phyloP scores from a whole-genome alignment of 1,140 invertebrate species.

The Drosophila insularis region DNA sequence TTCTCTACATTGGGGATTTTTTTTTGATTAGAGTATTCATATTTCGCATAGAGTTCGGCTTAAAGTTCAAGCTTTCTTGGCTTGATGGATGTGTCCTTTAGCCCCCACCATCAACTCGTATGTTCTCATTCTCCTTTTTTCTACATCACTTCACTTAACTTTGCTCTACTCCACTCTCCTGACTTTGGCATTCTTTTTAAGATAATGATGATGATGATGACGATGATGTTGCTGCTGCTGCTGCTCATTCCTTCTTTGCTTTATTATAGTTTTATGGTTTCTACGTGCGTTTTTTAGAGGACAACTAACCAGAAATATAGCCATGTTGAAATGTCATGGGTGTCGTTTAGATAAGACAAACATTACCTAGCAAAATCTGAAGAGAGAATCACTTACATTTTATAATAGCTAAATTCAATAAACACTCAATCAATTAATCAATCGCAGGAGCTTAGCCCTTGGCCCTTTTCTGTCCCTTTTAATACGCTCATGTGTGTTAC shows the following conservation, averaged over 20 bases:
- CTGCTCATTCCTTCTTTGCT: constrained; percentile 59
- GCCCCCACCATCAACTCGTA: too few species aligned
- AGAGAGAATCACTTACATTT: too few species aligned
- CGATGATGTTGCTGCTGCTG: constrained; percentile 28
- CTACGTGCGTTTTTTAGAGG: constrained; percentile 54
- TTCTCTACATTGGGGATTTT: too few species aligned
- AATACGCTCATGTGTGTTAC: too few species aligned
- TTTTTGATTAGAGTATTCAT: background rate
- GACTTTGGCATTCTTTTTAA: background rate
- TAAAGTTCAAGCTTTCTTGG: background rate
- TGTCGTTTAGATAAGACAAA: background rate
- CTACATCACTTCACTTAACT: constrained; percentile 10
- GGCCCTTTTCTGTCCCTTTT: too few species aligned
- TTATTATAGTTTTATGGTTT: constrained; percentile 71
- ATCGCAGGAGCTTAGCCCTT: background rate
- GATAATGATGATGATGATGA: constrained; percentile 7
- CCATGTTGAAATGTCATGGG: constrained; percentile 27
- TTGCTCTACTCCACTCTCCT: background rate
- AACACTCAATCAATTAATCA: background rate
- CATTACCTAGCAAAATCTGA: too few species aligned
- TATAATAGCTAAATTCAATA: background rate
- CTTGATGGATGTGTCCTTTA: constrained; percentile 3
- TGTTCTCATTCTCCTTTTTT: background rate
- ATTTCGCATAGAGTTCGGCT: background rate
- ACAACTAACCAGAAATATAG: constrained; percentile 3